phyloP scores from a whole-genome alignment of 2,888 invertebrate species.

The Mycogona germanica region DNA sequence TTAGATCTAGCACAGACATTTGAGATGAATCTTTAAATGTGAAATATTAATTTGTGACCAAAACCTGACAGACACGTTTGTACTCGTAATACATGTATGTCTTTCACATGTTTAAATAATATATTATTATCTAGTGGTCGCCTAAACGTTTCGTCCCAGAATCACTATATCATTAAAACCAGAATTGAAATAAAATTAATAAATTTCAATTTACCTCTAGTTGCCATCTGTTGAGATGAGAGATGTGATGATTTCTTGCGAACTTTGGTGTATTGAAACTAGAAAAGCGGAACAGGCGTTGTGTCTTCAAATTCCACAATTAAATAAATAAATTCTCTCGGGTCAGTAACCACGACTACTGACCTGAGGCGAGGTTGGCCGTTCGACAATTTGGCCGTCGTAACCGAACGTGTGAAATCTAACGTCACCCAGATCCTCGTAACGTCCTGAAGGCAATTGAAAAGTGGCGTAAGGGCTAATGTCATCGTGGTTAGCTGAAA shows the following conservation, averaged over 20 bases:
- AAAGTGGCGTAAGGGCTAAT: constrained; percentile 22
- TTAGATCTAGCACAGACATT: too few species aligned
- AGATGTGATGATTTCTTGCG: constrained; percentile 12
- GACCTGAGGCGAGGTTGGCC: constrained; percentile 12
- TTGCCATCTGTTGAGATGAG: too few species aligned
- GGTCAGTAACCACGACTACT: neutral
- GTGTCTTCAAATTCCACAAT: neutral
- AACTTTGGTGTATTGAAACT: constrained; percentile 15
- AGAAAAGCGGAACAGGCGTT: neutral
- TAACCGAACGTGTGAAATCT: constrained; percentile 19
- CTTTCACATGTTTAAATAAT: too few species aligned
- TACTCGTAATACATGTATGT: too few species aligned
- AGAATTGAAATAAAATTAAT: too few species aligned
- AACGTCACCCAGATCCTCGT: constrained; percentile 9
- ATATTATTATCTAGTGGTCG: too few species aligned
- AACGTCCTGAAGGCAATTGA: constrained; percentile 19
- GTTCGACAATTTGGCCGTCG: constrained; percentile 10
- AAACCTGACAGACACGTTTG: too few species aligned
- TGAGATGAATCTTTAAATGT: too few species aligned
- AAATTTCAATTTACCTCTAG: too few species aligned
- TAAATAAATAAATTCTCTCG: neutral
- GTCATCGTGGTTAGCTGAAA: constrained; percentile 19
- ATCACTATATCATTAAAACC: too few species aligned
- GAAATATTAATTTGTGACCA: too few species aligned
- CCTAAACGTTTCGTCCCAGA: too few species aligned